Base-by-base conservation (phyloP, 2,797 vertebrate species). In the Eurystomus glaucurus region DNA sequence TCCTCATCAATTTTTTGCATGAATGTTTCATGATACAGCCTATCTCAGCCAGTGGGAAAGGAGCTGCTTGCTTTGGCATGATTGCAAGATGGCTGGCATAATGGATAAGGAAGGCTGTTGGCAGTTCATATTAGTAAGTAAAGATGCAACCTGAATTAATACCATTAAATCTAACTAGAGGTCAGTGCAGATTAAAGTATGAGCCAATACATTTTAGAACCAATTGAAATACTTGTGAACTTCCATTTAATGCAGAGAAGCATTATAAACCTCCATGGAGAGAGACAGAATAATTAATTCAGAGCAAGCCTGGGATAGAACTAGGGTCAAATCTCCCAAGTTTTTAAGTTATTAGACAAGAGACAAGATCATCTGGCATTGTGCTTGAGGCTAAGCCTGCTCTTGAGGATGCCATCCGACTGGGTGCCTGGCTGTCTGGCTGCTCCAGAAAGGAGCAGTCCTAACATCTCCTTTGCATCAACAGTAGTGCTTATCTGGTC, bases 401-500 rank as follows among this genome's bases (percentile, higher is more conserved):
- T 82, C n/a, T 55, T 70, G 33, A 61, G 41, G 70, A 50, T 93
- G 81, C 60, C 88, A 80, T 78, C 68, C 82, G 88, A 41, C 80
- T 52, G 68, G 26, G 18, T 78, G 76, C 21, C 23, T 95, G 91
- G 2, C 66, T 90, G 89, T 1, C 78, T 93, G 77, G 69, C 70
- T 91, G 65, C 31, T 92, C 66, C 78, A 82, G 77, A 95, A 96
- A 79, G 51, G 74, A 89, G 37, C 52, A 96, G 55, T 66, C 58
- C 60, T 70, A 2, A 2, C 6, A 1, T 23, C 58, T 95, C 52
- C 61, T 93, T 90, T 94, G 82, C 72, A 88, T 94, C 52, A 80
- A n/a, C 71, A 52, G 39, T 66, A 77, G 55, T 74, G 60, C 77
- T 95, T 95, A 66, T 89, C 88, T 94, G 62, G 70, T 82, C 62